Conservation (phyloP, 2,797 vertebrate species). For the Coregonus sp. region DNA sequence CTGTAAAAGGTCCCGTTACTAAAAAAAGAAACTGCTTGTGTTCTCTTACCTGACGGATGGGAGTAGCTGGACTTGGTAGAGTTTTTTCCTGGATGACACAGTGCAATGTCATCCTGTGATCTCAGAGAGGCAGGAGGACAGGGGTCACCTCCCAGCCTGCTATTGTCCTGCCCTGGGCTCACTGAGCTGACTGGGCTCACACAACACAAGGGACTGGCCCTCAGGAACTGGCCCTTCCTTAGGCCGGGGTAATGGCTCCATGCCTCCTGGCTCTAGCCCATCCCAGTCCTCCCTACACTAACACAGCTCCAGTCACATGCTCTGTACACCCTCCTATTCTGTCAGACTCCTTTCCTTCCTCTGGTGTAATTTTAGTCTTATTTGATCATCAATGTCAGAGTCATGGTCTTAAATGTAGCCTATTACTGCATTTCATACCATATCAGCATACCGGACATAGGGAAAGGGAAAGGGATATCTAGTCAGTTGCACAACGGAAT, state of each 20-base stretch:
- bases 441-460: slow-evolving; percentile 37
- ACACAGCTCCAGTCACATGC: slow-evolving; percentile 60
- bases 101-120: slow-evolving; percentile 63
- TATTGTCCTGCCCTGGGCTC: slow-evolving; percentile 61
- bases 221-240: slow-evolving; percentile 62
- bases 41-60: slow-evolving; percentile 62
- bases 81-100: slow-evolving; percentile 66
- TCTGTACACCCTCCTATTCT: neutral
- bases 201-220: slow-evolving; percentile 17
- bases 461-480: slow-evolving; percentile 42
- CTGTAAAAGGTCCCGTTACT: slow-evolving; percentile 36
- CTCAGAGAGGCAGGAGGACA: slow-evolving; percentile 43
- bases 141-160: slow-evolving; percentile 65
- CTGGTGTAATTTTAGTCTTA: slow-evolving; percentile 56
- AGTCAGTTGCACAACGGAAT: neutral
- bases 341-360: slow-evolving; percentile 25
- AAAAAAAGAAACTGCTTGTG: slow-evolving; percentile 61
- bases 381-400: slow-evolving; percentile 33
- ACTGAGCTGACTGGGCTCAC: slow-evolving; percentile 21
- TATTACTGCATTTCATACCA: neutral
- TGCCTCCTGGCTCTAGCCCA: neutral
- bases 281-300: slow-evolving; percentile 32
- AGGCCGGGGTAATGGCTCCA: neutral
- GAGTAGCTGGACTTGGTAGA: slow-evolving; percentile 51
- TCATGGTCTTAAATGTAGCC: slow-evolving; percentile 36